phyloP scores from a whole-genome alignment of 2,888 invertebrate species.

The Cryptocephalus moraei region DNA sequence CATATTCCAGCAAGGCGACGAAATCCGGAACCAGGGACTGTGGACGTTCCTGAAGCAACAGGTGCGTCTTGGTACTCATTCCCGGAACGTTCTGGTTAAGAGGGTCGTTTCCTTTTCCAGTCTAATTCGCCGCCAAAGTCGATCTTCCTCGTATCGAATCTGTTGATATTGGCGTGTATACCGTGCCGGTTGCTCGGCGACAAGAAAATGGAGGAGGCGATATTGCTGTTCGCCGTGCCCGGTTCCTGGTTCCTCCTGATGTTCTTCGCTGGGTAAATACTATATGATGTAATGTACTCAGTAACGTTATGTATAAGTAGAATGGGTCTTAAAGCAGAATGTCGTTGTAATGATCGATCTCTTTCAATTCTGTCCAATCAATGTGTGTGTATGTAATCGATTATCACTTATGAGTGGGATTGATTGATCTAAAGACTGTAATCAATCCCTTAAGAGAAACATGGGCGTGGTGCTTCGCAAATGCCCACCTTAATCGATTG shows the following conservation, averaged over 20 bases:
- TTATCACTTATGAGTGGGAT: too few species aligned
- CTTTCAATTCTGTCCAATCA: too few species aligned
- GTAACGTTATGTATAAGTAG: neutral
- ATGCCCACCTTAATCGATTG: too few species aligned
- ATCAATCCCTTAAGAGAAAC: too few species aligned
- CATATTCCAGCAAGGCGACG: slow-evolving; percentile 85
- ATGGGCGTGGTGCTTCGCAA: too few species aligned
- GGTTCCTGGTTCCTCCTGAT: slow-evolving; percentile 96
- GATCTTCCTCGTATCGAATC: slow-evolving; percentile 84
- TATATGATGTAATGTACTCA: neutral
- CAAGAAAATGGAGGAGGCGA: slow-evolving; percentile 77
- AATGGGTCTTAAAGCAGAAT: too few species aligned
- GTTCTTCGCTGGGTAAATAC: slow-evolving; percentile 91
- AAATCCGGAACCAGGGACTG: slow-evolving; percentile 89
- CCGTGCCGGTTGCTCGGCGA: slow-evolving; percentile 71
- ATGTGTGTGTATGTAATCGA: too few species aligned
- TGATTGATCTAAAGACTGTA: too few species aligned
- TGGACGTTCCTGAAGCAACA: slow-evolving; percentile 84
- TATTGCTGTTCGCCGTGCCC: slow-evolving; percentile 85
- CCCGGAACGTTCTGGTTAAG: neutral
- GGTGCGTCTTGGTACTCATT: slow-evolving; percentile 41
- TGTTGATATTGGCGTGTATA: slow-evolving; percentile 80
- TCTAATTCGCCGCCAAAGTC: slow-evolving; percentile 90
- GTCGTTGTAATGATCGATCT: neutral
- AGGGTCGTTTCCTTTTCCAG: slow-evolving; percentile 42